These are phyloP conservation scores for Artemisiospiza belli DNA, from an alignment of 2,113 vertebrate genomes.

Conservation along the genomic window DNA sequence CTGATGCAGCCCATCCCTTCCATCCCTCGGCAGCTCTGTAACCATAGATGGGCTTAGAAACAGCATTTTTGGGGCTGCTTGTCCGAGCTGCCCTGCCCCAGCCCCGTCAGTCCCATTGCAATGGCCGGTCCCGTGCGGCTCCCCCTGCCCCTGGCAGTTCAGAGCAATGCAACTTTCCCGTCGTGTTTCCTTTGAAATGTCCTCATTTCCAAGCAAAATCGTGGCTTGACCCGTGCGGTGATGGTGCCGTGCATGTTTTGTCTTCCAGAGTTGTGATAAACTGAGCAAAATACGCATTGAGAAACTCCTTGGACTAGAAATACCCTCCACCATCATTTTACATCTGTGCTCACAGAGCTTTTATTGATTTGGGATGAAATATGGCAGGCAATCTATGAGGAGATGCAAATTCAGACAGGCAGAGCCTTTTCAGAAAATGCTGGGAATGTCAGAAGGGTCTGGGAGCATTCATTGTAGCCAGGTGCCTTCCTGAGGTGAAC, in stretches of 20 bases:
- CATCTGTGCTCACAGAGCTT: background rate
- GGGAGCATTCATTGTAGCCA: background rate
- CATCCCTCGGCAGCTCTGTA: background rate
- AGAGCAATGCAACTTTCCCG: background rate
- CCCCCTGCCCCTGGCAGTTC: background rate
- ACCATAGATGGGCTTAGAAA: background rate
- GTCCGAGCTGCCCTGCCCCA: background rate
- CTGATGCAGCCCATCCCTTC: background rate
- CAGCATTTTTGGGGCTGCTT: background rate
- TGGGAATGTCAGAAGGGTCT: background rate
- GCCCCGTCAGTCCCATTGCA: background rate
- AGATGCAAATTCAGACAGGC: background rate
- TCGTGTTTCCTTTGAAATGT: background rate
- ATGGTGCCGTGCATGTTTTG: background rate
- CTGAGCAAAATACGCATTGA: background rate
- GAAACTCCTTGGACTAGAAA: background rate
- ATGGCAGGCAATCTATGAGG: background rate
- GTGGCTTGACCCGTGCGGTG: background rate
- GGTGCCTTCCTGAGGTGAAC: background rate
- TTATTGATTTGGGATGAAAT: constrained; percentile 38
- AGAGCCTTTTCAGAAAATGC: background rate
- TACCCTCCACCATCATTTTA: background rate
- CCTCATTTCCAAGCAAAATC: background rate
- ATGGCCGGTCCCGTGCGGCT: background rate
- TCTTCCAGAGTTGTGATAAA: background rate